phyloP scores from a whole-genome alignment of 1,140 invertebrate species.

The Trachelipus rathkii region DNA sequence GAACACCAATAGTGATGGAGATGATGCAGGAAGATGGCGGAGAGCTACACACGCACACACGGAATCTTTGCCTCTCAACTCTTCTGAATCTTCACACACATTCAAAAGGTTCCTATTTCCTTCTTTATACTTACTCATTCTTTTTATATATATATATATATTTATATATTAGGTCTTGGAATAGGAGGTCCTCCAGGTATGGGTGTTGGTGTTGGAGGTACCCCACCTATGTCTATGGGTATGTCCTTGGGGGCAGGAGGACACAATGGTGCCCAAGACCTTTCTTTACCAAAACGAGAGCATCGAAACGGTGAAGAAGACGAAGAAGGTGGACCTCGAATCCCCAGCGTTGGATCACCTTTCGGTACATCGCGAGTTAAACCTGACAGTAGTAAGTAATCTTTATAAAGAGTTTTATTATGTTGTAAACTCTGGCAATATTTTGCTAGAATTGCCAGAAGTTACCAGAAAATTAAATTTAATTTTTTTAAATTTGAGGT shows the following conservation, averaged over 20 bases:
- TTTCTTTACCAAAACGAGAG: conserved; percentile 64
- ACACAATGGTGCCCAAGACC: conserved; percentile 71
- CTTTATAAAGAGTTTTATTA: background rate
- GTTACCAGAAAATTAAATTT: too few species aligned
- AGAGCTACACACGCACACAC: too few species aligned
- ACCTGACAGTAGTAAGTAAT: conserved; percentile 41
- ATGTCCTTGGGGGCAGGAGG: conserved; percentile 30
- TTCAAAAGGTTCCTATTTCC: too few species aligned
- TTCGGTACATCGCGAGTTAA: conserved; percentile 36
- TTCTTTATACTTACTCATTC: too few species aligned
- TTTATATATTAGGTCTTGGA: conserved; percentile 30
- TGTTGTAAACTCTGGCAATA: too few species aligned
- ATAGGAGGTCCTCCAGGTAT: conserved; percentile 38
- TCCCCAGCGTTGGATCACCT: conserved; percentile 30
- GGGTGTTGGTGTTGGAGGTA: conserved; percentile 41
- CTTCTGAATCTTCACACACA: too few species aligned
- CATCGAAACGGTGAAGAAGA: conserved; percentile 36
- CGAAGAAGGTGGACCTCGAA: conserved; percentile 28
- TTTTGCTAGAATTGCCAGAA: too few species aligned
- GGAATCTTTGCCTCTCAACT: too few species aligned
- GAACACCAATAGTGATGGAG: too few species aligned
- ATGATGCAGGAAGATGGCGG: too few species aligned
- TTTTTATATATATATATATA: background rate
- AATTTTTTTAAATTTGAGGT: too few species aligned
- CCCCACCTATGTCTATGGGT: conserved; percentile 45